These are phyloP conservation scores for Clitarchus hookeri DNA, from an alignment of 2,888 invertebrate genomes.

Conservation along the genomic window DNA sequence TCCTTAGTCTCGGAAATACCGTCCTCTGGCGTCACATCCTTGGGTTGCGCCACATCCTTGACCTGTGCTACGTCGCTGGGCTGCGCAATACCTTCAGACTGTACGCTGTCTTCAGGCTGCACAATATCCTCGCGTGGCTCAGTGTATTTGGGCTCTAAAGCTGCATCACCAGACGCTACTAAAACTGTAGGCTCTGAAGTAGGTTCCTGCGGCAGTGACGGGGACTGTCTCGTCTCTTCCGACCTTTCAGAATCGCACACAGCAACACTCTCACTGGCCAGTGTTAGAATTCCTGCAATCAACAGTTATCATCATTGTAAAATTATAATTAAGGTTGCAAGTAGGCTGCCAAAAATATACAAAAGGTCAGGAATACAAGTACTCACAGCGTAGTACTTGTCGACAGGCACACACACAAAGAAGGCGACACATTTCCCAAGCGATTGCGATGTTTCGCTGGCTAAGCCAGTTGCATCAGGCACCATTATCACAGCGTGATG, in stretches of 20 bases:
- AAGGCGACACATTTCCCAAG: too few relatives aligned
- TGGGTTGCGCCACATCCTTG: neutral
- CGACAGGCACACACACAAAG: too few relatives aligned
- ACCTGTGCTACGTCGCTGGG: neutral
- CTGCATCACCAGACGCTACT: neutral
- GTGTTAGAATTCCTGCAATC: neutral
- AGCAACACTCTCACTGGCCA: neutral
- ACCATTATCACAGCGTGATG: too few relatives aligned
- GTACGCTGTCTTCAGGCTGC: too few relatives aligned
- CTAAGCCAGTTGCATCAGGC: too few relatives aligned
- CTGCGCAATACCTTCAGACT: neutral
- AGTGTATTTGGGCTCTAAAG: neutral
- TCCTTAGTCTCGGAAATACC: neutral
- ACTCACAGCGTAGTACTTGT: too few relatives aligned
- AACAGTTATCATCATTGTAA: neutral
- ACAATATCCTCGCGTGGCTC: neutral
- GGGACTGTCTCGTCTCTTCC: neutral
- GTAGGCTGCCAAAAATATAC: too few relatives aligned
- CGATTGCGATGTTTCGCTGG: too few relatives aligned
- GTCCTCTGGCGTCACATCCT: neutral
- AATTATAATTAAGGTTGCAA: too few relatives aligned
- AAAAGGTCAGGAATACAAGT: too few relatives aligned
- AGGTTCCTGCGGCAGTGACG: neutral
- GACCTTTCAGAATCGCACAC: neutral
- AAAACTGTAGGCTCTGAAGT: neutral